Conservation (phyloP, 2,113 vertebrate species). For the Panthera leo region DNA sequence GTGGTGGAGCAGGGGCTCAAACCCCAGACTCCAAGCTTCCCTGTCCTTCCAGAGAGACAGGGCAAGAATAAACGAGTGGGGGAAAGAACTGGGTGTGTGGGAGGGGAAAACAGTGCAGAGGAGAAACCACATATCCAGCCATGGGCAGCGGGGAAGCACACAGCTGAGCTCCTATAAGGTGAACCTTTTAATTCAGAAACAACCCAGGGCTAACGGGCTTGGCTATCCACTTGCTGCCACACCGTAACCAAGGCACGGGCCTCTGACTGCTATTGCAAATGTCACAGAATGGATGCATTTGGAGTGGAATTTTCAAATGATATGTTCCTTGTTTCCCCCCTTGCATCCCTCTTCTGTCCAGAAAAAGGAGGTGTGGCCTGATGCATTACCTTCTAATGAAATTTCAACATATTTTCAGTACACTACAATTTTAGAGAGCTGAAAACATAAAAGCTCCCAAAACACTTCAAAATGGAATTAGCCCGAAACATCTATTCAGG, state of each 20-base stretch:
- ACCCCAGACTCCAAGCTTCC: not conserved
- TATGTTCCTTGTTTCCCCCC: not conserved
- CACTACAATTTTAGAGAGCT: not conserved
- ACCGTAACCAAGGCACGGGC: accelerated
- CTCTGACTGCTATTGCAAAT: not conserved
- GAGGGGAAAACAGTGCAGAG: accelerated
- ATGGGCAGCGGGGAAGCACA: accelerated
- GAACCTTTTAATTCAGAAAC: not conserved
- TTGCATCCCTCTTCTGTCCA: not conserved
- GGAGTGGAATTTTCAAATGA: not conserved
- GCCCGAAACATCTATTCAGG: not conserved
- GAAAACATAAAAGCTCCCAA: constrained; percentile 36
- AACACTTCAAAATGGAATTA: constrained; percentile 51
- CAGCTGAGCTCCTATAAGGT: not conserved
- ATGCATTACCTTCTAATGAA: not conserved
- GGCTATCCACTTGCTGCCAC: not conserved
- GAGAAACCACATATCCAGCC: accelerated
- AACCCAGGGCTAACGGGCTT: accelerated
- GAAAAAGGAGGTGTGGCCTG: not conserved
- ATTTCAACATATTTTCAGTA: not conserved
- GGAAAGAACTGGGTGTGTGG: not conserved
- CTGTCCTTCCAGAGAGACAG: not conserved
- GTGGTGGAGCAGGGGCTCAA: not conserved
- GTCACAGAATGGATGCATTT: not conserved
- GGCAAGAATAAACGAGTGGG: not conserved